These are phyloP conservation scores for Hoplostethus mediterraneus DNA, from an alignment of 2,797 vertebrate genomes.

Conservation along the genomic window DNA sequence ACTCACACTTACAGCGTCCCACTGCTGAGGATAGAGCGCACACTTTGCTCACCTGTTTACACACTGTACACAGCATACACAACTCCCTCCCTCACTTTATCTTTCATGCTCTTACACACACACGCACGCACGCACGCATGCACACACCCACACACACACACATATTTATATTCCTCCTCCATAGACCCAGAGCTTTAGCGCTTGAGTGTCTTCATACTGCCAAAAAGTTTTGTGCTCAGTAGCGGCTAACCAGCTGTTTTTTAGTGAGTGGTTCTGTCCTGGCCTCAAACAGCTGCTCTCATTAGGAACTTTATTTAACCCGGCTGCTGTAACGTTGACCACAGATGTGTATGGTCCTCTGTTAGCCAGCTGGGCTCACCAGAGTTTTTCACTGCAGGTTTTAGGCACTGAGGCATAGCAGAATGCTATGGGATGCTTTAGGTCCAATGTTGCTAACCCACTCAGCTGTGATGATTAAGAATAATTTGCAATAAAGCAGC, in stretches of 20 bases:
- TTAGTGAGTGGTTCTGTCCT: slow-evolving; percentile 47
- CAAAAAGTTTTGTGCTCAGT: slow-evolving; percentile 13
- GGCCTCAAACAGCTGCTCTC: slow-evolving; percentile 63
- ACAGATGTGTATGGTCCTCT: slow-evolving; percentile 51
- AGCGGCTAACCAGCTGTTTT: slow-evolving; percentile 36
- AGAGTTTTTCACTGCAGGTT: slow-evolving; percentile 2
- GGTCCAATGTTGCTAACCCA: neutral
- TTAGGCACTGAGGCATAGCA: slow-evolving; percentile 14
- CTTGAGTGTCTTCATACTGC: neutral
- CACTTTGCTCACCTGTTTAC: neutral
- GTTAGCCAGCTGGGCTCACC: slow-evolving; percentile 57
- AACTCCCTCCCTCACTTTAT: neutral
- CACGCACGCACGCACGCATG: neutral
- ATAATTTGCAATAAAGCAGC: slow-evolving; percentile 23
- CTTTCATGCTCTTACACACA: neutral
- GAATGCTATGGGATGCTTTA: neutral
- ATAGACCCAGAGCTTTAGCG: slow-evolving; percentile 8
- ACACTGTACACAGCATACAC: slow-evolving; percentile 11
- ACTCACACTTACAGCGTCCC: neutral
- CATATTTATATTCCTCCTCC: neutral
- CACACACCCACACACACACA: neutral
- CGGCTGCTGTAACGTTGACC: slow-evolving; percentile 55
- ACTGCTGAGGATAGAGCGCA: slow-evolving; percentile 1
- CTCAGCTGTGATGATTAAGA: slow-evolving; percentile 18
- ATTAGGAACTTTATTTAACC: slow-evolving; percentile 69